Base-by-base conservation (phyloP, 2,113 vertebrate genomes). In the Microcebus griseorufus region DNA sequence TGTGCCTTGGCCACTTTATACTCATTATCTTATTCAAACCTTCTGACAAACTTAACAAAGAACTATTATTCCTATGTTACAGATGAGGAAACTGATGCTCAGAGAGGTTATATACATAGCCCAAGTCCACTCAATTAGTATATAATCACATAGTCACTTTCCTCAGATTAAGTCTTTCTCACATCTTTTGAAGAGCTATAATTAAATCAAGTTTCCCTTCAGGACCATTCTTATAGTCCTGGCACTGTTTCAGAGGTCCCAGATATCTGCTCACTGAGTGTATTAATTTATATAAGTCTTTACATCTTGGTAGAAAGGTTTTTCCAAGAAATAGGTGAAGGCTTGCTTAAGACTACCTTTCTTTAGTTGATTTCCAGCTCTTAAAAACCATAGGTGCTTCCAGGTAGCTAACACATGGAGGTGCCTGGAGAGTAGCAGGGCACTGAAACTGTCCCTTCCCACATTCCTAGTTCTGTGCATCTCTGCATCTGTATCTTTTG, bases 301-400 rank as follows among this genome's bases (percentile, higher is more conserved):
- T 80, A 73, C 37, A 9, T 69, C 80, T 48, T 94, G 5, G 20
- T 76, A 95, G 9, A 79, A 84, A 90, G 67, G 5, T 88, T 93
- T 95, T 45, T 83, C 64, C 20, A 58, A 85, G 32, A 88, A 95
- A 60, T 53, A 82, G 55, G 20, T 89, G 22, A 93, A 95, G 25
- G 55, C 25, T 93, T 94, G 14, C 25, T 85, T 94, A 80, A 97
- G 53, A 81, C 48, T 75, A 64, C 27, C 27, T 93, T 91, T 84
- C 34, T 81, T 73, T 86, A 81, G 32, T 78, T 95, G 62, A 92
- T 87, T 88, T 92, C 48, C 78, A 87, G 32, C 84, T 79, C 92
- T 89, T 72, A 55, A 76, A 88, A 94, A 89, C 92, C 34, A 9
- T 65, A 80, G 9, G 23, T 23, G 72, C 48, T 84, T 76, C 37